These are phyloP conservation scores for Proteles cristata DNA, from an alignment of 2,113 vertebrate species.

Conservation along the genomic window DNA sequence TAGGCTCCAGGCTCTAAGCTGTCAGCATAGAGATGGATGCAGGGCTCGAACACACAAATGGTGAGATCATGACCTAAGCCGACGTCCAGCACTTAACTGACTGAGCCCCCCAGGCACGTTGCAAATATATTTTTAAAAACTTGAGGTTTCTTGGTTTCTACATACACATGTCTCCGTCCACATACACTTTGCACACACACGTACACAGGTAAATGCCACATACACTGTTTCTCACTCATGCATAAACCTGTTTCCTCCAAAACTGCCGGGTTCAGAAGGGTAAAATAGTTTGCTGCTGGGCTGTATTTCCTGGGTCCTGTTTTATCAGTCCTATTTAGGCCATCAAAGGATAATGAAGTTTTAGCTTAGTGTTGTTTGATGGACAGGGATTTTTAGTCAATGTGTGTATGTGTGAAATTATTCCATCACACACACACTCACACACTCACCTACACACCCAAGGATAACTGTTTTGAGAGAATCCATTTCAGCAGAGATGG, in stretches of 20 bases:
- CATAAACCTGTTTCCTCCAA: neutral
- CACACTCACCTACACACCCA: neutral
- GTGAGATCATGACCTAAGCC: neutral
- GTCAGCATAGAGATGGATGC: neutral
- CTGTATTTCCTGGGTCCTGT: neutral
- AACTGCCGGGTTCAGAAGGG: neutral
- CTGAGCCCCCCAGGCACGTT: neutral
- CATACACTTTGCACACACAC: neutral
- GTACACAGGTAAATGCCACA: neutral
- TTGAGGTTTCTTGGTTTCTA: neutral
- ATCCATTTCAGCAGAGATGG: neutral
- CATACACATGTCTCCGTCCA: neutral
- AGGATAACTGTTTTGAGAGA: neutral
- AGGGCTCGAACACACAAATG: neutral
- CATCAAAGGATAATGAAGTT: neutral
- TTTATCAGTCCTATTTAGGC: neutral
- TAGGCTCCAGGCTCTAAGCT: neutral
- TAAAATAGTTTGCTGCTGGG: neutral
- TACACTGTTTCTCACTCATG: neutral
- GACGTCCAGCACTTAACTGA: neutral
- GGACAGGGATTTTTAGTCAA: neutral
- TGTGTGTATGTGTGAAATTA: neutral
- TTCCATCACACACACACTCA: neutral
- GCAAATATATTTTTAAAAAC: neutral
- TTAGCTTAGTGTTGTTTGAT: neutral